Evolutionary conservation across 2,797 vertebrate species (phyloP).

Genomic region (Euthynnus affinis): DNA sequence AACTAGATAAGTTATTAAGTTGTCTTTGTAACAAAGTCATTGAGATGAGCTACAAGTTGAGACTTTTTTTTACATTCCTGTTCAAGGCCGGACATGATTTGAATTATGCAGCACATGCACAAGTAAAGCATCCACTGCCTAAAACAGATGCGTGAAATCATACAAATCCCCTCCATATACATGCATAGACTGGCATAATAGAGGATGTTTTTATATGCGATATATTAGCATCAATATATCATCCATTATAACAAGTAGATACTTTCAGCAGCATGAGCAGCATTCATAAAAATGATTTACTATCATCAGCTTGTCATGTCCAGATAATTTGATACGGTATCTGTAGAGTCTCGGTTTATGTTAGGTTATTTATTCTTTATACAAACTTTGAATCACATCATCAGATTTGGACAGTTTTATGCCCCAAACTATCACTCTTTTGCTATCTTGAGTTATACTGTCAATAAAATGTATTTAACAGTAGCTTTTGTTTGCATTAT

Average conservation of each 20-base stretch:
- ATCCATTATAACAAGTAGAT: neutral
- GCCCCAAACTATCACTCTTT: neutral
- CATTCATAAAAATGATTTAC: neutral
- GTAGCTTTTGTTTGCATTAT: neutral
- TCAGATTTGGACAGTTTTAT: neutral
- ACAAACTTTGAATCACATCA: neutral
- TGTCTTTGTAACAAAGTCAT: neutral
- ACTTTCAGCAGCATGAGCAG: neutral
- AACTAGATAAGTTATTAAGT: neutral
- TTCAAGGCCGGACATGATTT: neutral
- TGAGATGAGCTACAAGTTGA: neutral
- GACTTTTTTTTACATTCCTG: neutral
- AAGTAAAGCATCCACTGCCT: neutral
- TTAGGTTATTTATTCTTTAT: slow-evolving; percentile 5
- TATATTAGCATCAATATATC: slow-evolving; percentile 11
- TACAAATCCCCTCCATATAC: neutral
- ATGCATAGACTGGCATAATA: neutral
- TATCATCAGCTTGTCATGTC: neutral
- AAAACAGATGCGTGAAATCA: neutral
- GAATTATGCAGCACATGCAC: neutral
- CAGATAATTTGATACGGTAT: neutral
- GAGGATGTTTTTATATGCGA: neutral
- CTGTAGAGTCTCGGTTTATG: neutral
- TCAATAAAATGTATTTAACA: neutral
- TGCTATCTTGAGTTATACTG: neutral